A percentile compares a stretch with the other conserved stretches of the same genome.
Conservation (phyloP, 2,888 invertebrate genomes). For the Cosmia trapezina region DNA sequence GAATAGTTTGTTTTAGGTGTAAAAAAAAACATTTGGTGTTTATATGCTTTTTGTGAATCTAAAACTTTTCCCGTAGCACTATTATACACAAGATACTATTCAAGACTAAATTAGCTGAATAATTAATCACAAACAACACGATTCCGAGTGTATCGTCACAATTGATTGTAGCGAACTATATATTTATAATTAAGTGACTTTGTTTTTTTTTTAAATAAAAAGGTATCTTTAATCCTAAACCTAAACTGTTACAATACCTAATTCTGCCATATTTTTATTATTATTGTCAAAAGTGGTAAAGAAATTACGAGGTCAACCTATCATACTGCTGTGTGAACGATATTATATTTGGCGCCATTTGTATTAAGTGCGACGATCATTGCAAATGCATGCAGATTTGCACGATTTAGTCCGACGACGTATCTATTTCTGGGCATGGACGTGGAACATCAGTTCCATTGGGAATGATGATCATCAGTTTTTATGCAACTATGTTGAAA, state of each 20-base stretch:
- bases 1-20: not conserved
- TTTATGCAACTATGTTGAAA: not conserved
- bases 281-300: not conserved
- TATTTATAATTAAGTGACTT: not conserved
- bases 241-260: not conserved
- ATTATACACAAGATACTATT: not conserved
- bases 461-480: not conserved
- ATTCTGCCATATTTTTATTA: not conserved
- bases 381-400: conserved; percentile 47
- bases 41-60: not conserved
- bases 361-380: conserved; percentile 38
- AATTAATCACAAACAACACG: not conserved
- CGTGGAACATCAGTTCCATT: not conserved
- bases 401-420: conserved; percentile 7
- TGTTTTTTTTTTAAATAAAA: not conserved
- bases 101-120: not conserved
- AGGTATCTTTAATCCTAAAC: not conserved
- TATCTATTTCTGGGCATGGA: conserved; percentile 3
- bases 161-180: not conserved
- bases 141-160: not conserved
- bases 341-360: conserved; percentile 28
- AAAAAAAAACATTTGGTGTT: not conserved
- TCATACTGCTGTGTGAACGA: conserved; percentile 11
- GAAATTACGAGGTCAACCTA: not conserved
- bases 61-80: not conserved